These are phyloP conservation scores for Nymphalis io DNA, from an alignment of 1,140 invertebrate genomes.

Conservation along the genomic window DNA sequence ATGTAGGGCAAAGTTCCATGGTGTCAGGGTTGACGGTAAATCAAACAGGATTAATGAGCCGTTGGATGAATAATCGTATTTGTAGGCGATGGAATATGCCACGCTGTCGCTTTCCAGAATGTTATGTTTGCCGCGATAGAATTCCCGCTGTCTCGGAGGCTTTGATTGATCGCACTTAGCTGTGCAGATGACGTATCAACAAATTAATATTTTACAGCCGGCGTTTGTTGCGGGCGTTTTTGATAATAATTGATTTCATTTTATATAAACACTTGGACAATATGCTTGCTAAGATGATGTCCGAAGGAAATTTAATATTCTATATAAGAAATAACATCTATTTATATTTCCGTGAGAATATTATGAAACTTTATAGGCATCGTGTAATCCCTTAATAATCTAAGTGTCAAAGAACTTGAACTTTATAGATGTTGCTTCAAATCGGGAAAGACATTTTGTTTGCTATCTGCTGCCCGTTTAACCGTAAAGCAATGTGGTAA, in stretches of 20 bases:
- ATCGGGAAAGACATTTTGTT: too few relatives aligned
- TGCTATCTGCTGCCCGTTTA: too few relatives aligned
- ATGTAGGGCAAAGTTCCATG: conserved; percentile 4
- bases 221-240: neutral
- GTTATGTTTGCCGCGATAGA: conserved; percentile 5
- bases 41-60: conserved; percentile 6
- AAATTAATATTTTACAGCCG: conserved; percentile 2
- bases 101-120: conserved; percentile 1
- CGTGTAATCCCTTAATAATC: too few relatives aligned
- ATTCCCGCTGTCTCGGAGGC: neutral
- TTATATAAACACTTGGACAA: too few relatives aligned
- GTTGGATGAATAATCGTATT: conserved; percentile 13
- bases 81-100: conserved; percentile 8
- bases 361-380: too few relatives aligned
- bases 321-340: too few relatives aligned
- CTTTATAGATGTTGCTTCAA: too few relatives aligned
- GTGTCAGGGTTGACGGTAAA: conserved; percentile 6
- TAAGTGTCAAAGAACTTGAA: too few relatives aligned
- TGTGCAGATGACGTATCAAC: neutral
- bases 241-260: neutral
- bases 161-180: conserved; percentile 7
- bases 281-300: too few relatives aligned
- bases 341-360: too few relatives aligned
- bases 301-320: too few relatives aligned
- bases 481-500: too few relatives aligned